These are phyloP conservation scores for Pogonomyrmex barbatus DNA, from an alignment of 1,140 invertebrate species.

Conservation along the genomic window DNA sequence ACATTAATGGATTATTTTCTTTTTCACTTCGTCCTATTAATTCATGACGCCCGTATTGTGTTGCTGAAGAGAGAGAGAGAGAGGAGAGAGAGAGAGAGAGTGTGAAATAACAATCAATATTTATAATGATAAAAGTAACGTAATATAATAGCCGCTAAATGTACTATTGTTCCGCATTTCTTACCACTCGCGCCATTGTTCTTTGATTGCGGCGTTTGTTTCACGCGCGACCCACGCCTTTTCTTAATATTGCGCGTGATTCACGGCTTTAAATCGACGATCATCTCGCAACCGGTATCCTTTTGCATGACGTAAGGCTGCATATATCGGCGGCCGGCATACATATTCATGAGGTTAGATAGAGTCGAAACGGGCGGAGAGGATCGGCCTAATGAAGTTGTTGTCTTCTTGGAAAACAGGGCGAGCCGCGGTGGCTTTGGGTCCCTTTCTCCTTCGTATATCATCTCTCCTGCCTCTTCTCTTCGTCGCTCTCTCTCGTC, in stretches of 20 bases:
- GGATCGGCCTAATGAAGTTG: constrained; percentile 85
- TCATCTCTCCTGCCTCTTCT: constrained; percentile 64
- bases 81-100: too few relatives aligned
- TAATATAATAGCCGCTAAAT: constrained; percentile 15
- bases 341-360: constrained; percentile 82
- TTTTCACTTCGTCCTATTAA: not conserved
- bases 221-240: not conserved
- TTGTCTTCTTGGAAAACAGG: constrained; percentile 84
- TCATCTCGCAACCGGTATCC: constrained; percentile 60
- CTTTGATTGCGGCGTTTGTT: constrained; percentile 25
- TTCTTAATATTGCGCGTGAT: constrained; percentile 40
- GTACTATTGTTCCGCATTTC: constrained; percentile 20
- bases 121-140: not conserved
- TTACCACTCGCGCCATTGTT: constrained; percentile 2
- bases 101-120: not conserved
- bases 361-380: constrained; percentile 81
- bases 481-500: not conserved
- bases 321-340: constrained; percentile 74
- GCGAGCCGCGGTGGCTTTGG: constrained; percentile 78
- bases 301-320: constrained; percentile 59
- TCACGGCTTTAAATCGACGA: constrained; percentile 60
- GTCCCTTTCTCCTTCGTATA: constrained; percentile 55
- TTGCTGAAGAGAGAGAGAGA: not conserved
- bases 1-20: constrained; percentile 11
- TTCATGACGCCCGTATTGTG: not conserved